phyloP scores from a whole-genome alignment of 2,888 invertebrate species.

The Drosophila longiperda region DNA sequence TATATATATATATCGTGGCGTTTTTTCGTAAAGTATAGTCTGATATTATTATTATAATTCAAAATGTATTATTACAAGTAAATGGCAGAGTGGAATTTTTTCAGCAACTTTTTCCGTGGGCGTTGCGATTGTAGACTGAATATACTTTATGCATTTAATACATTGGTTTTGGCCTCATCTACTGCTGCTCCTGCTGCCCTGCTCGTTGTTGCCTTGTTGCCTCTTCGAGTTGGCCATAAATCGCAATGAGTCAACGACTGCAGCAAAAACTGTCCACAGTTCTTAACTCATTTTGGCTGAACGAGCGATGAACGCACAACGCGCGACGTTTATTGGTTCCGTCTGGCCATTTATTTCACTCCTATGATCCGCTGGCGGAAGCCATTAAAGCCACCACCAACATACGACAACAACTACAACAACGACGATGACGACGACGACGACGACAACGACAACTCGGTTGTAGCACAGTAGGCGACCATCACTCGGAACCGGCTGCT shows the following conservation, averaged over 20 bases:
- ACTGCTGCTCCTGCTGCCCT: background rate
- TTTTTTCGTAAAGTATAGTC: conserved; percentile 56
- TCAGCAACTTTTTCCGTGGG: conserved; percentile 50
- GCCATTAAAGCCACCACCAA: conserved; percentile 85
- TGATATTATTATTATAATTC: conserved; percentile 71
- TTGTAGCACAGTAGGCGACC: conserved; percentile 57
- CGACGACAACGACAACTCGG: conserved; percentile 12
- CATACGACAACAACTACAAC: conserved; percentile 44
- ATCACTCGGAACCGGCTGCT: conserved; percentile 56
- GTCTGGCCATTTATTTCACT: conserved; percentile 84
- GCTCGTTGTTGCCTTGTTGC: background rate
- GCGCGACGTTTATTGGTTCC: conserved; percentile 84
- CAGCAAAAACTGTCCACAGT: conserved; percentile 72
- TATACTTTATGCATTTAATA: conserved; percentile 14
- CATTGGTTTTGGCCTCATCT: background rate
- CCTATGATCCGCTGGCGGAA: conserved; percentile 85
- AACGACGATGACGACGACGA: conserved; percentile 10
- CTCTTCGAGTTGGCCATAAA: conserved; percentile 52
- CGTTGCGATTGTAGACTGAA: conserved; percentile 17
- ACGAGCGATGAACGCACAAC: conserved; percentile 67
- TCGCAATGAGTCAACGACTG: conserved; percentile 69
- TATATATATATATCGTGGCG: conserved; percentile 33
- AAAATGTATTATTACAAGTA: conserved; percentile 73
- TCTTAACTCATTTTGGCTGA: conserved; percentile 74
- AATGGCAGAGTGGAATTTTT: conserved; percentile 61